Base-by-base conservation (phyloP, 2,113 vertebrate genomes). In the Tinamus guttatus region DNA sequence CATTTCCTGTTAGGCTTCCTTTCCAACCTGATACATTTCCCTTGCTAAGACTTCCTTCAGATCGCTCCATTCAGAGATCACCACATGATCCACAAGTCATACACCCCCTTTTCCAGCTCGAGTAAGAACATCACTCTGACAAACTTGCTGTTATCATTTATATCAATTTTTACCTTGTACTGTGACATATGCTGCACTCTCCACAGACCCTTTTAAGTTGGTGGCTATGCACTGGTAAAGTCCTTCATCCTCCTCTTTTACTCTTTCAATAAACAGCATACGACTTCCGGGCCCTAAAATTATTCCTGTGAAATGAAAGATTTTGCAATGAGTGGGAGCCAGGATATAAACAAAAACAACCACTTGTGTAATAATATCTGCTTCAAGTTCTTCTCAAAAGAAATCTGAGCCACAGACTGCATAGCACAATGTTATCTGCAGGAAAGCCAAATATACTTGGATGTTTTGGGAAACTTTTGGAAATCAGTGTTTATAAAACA, bases 211-310 rank as follows among this genome's bases (percentile, higher is more conserved):
- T 96, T 98, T 99, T 83, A 98, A 94, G 97, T 99, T 99, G 97
- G 98, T 98, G 73, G 98, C 99, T 96, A 97, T 97, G 89, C 99
- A 99, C 18, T 96, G 98, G 86, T 99, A 99, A 84, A 98, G 95
- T 45, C 99, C 99, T 97, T 99, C 98, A 74, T 99, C 99, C 85
- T 99, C 98, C 79, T 97, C 97, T 81, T 98, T 99, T 80, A 99
- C 98, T 93, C 99, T 98, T 95, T 99, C 98, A 91, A 99, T 99
- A 96, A 99, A 98, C 92, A 99, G 98, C 11, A 97, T 98, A 84
- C 98, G 98, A 85, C 98, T 98, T 96, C 98, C 98, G 0, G 98
- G 97, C 59, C 98, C 98, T 92, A 99, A 97, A 94, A 99, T 98
- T 85, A 99, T 98, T 94, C 99, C 99, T 99, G 93, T 52, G 81